Conservation (phyloP, 2,888 invertebrate species). For the Himalopsyche kuldschensis region DNA sequence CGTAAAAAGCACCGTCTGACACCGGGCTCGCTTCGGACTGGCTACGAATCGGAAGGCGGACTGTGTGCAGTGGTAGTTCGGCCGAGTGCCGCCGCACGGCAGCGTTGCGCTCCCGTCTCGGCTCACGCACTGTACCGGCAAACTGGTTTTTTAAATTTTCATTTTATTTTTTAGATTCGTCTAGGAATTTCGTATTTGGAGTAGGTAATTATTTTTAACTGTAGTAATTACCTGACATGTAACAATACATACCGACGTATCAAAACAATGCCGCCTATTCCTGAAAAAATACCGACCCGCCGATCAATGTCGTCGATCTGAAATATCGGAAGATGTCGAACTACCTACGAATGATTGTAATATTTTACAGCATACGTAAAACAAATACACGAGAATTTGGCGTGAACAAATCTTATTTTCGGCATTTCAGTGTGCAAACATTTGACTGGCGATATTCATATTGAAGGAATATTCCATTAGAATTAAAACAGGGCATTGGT, state of each 20-base stretch:
- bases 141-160: neutral
- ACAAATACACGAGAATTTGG: too few relatives aligned
- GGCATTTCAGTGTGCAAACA: too few relatives aligned
- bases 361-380: too few relatives aligned
- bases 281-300: too few relatives aligned
- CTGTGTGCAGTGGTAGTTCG: slow-evolving; percentile 26
- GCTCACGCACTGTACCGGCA: slow-evolving; percentile 13
- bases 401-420: too few relatives aligned
- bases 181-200: neutral
- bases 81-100: slow-evolving; percentile 26
- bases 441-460: too few relatives aligned
- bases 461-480: too few relatives aligned
- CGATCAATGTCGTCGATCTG: too few relatives aligned
- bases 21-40: neutral
- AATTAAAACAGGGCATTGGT: too few relatives aligned
- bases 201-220: neutral
- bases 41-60: neutral
- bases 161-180: neutral
- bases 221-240: neutral
- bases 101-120: slow-evolving; percentile 37
- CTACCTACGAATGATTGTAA: too few relatives aligned
- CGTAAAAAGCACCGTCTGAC: neutral
- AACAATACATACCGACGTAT: neutral
- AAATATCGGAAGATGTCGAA: too few relatives aligned
- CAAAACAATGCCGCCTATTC: neutral